Percentiles rank a stretch among this genome's conserved stretches.
These are phyloP conservation scores for Thelaira solivaga DNA, from an alignment of 2,888 invertebrate species.

Conservation along the genomic window DNA sequence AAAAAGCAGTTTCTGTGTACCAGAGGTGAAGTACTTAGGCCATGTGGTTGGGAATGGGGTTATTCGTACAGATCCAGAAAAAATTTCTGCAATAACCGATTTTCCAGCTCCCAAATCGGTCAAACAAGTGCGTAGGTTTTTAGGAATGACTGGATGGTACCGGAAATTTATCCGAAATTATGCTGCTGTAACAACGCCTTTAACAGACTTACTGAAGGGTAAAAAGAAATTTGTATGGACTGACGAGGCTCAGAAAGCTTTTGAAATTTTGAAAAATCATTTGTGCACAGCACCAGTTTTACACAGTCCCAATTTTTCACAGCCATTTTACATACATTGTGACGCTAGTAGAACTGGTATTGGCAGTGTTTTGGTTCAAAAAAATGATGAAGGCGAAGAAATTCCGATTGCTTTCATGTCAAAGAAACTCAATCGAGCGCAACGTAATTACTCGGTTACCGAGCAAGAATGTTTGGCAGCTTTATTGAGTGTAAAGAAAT, in stretches of 20 bases:
- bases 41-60: constrained; percentile 42
- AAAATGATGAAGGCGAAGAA: constrained; percentile 18
- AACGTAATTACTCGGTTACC: background rate
- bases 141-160: constrained; percentile 62
- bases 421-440: background rate
- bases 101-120: constrained; percentile 42
- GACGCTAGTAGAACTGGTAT: constrained; percentile 7
- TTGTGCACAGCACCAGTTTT: constrained; percentile 12
- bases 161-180: constrained; percentile 48
- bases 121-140: constrained; percentile 50
- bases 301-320: background rate
- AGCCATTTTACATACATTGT: constrained; percentile 10
- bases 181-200: constrained; percentile 45
- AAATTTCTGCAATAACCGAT: constrained; percentile 33
- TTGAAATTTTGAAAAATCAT: constrained; percentile 21
- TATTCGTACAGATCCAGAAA: constrained; percentile 29
- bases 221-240: constrained; percentile 28
- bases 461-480: background rate
- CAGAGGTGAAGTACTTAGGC: constrained; percentile 6
- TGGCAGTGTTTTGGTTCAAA: constrained; percentile 11
- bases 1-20: constrained; percentile 36
- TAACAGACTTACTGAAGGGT: constrained; percentile 47
- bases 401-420: background rate
- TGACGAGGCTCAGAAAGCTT: constrained; percentile 19
- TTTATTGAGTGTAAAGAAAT: background rate